A percentile compares a stretch with the other conserved stretches of the same genome.
These are phyloP conservation scores for Teleogryllus occipitalis DNA, from an alignment of 1,140 invertebrate genomes.

Conservation along the genomic window DNA sequence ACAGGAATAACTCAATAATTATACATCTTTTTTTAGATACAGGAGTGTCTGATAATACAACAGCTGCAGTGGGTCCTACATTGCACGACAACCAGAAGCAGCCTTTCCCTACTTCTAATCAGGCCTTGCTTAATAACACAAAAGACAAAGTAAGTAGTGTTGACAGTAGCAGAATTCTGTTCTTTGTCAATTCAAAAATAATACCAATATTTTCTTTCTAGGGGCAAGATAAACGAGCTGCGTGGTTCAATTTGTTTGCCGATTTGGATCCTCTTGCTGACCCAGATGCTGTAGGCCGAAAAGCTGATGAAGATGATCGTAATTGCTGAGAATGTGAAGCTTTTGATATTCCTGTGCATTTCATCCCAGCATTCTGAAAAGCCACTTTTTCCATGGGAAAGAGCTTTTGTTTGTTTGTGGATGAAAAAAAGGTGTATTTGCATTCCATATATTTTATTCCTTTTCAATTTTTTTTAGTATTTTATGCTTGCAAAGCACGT, in stretches of 20 bases:
- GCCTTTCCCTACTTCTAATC: background rate
- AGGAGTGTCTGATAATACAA: background rate
- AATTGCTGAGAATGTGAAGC: slow-evolving; percentile 12
- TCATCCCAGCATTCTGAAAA: no score
- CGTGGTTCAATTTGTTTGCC: slow-evolving; percentile 87
- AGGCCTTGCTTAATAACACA: background rate
- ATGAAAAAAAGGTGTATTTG: no score
- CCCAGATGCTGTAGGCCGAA: slow-evolving; percentile 45
- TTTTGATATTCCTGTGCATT: background rate
- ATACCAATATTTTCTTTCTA: background rate
- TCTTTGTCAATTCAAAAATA: background rate
- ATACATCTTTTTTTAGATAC: no score
- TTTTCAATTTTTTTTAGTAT: no score
- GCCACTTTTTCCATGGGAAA: no score
- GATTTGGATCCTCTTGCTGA: slow-evolving; percentile 88
- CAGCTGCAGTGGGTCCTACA: background rate
- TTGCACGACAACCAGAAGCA: background rate
- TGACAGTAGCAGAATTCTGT: no score
- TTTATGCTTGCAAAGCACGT: no score
- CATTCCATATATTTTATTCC: no score
- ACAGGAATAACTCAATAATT: no score
- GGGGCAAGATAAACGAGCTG: slow-evolving; percentile 27
- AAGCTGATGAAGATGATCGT: slow-evolving; percentile 22
- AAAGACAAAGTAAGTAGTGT: background rate
- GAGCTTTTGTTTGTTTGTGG: no score